Evolutionary conservation across 2,888 invertebrate genomes (phyloP).

Genomic region (Amphipoea oculea): DNA sequence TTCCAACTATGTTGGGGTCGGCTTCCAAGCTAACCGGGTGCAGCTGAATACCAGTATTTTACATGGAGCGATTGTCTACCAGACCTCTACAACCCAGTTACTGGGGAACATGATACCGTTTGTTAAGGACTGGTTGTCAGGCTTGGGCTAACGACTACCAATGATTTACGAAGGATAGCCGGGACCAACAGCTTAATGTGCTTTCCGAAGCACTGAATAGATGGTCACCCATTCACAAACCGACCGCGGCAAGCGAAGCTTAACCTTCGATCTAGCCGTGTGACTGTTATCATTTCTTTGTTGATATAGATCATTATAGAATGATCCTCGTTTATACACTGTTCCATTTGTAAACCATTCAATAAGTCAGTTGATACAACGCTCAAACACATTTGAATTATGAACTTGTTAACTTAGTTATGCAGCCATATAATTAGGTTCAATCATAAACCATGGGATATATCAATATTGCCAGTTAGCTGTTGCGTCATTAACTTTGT

Average conservation of each 20-base stretch:
- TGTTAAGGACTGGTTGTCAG: not conserved
- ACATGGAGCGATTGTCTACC: not conserved
- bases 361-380: not conserved
- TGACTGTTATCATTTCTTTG: not conserved
- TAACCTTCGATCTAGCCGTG: not conserved
- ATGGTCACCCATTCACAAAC: not conserved
- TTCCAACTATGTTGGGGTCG: not conserved
- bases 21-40: not conserved
- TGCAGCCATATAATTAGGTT: slow-evolving; percentile 28
- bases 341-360: not conserved
- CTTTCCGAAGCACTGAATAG: not conserved
- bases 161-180: not conserved
- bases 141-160: not conserved
- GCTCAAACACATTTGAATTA: slow-evolving; percentile 1
- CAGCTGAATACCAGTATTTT: not conserved
- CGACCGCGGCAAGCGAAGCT: not conserved
- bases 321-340: not conserved
- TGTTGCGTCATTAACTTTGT: slow-evolving; percentile 54
- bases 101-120: not conserved
- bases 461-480: slow-evolving; percentile 51
- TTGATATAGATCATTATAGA: not conserved
- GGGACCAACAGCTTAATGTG: not conserved
- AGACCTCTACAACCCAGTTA: not conserved
- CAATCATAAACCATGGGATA: slow-evolving; percentile 47
- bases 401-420: slow-evolving; percentile 17